Base-by-base conservation (phyloP, 1,140 invertebrate genomes). In the Trachymyrmex septentrionalis region DNA sequence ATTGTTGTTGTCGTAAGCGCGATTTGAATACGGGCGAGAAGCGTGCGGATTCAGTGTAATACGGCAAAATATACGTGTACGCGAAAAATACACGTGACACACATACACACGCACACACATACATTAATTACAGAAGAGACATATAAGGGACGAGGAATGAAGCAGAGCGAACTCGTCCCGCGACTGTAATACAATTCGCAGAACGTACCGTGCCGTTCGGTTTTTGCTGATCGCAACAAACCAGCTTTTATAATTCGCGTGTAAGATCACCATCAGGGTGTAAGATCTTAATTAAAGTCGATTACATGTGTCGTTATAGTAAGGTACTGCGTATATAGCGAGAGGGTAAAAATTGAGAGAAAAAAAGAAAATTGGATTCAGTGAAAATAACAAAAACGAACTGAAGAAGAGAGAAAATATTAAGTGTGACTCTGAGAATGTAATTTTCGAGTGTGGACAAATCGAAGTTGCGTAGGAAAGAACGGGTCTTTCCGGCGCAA, bases 21-120 rank as follows among this genome's bases (percentile, higher is more conserved):
- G 19, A 61, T 21, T 19, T 66, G 34, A 57, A 86, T 27, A 30
- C 9, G n/a, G 44, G 7, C 3, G 3, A 53, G 59, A 77, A 21
- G 48, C 63, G 75, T 34, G 63, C 80, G 27, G 64, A 78, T 88
- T 66, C 67, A 84, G 80, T 84, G 80, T 84, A 84, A 84, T 84
- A 73, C 61, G 61, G n/a, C 53, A 67, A 80, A 48, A 55, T 48
- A 59, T 69, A 30, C 16, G 50, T 38, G 71, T 48, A 24, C n/a
- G 67, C 30, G n/a, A 71, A 34, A 50, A 50, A 53, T 24, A 34
- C 50, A 78, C 12, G n/a, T 3, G 19, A 53, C 0, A 16, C 5
- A 57, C 5, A 24, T 6, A 59, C 53, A 44, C 59, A 27, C n/a
- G 14, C n/a, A 19, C n/a, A 63, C 14, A 34, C 4, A 50, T 3